Percentiles rank a stretch among this genome's conserved stretches.
These are phyloP conservation scores for Coptodon bakossiorum DNA, from an alignment of 2,113 vertebrate genomes.

Conservation along the genomic window DNA sequence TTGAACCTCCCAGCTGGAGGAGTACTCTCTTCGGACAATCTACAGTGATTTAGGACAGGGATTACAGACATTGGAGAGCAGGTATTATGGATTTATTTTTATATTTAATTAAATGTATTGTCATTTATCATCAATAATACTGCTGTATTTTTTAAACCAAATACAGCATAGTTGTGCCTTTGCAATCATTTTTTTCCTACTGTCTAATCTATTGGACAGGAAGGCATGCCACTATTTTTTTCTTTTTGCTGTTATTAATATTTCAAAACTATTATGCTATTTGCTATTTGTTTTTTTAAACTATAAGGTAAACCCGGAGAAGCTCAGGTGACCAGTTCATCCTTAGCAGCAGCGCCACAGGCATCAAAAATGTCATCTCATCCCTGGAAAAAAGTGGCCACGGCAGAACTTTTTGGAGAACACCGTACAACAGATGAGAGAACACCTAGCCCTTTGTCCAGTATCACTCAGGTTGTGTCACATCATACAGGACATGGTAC, in stretches of 20 bases:
- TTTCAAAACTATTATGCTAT: not conserved
- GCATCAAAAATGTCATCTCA: not conserved
- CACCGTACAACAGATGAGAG: not conserved
- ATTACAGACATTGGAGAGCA: not conserved
- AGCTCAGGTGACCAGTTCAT: not conserved
- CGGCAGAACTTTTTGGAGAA: not conserved
- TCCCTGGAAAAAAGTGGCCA: not conserved
- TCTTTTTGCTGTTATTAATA: not conserved
- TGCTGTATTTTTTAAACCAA: not conserved
- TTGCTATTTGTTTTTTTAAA: not conserved
- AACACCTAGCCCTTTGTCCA: not conserved
- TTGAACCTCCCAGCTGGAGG: not conserved
- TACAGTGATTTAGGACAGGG: not conserved
- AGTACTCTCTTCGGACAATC: not conserved
- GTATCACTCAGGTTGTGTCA: not conserved
- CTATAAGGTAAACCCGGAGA: not conserved
- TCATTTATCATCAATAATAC: not conserved
- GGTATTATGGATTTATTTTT: not conserved
- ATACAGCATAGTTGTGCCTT: not conserved
- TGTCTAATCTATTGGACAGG: not conserved
- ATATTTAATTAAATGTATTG: not conserved
- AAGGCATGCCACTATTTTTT: not conserved
- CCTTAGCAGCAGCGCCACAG: not conserved
- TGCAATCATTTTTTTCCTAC: not conserved
- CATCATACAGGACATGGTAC: not conserved